Percentiles rank a stretch among this genome's conserved stretches.
These are phyloP conservation scores for Probaryconus sp. DNA, from an alignment of 1,140 invertebrate genomes.

Conservation along the genomic window DNA sequence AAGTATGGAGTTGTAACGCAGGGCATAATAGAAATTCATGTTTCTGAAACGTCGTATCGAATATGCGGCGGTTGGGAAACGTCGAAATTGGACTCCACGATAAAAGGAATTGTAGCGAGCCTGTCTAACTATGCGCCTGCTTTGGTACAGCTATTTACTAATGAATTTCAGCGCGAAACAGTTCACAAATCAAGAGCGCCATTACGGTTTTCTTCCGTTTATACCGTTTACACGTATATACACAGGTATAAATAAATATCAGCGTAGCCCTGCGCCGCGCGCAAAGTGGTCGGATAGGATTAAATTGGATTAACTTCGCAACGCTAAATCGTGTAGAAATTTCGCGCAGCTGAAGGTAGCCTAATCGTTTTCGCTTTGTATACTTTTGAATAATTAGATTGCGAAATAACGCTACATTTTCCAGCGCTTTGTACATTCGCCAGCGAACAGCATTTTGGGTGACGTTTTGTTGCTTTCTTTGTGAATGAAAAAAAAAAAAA, in stretches of 20 bases:
- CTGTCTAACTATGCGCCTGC: constrained; percentile 1
- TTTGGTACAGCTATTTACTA: constrained; percentile 49
- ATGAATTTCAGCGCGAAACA: constrained; percentile 49
- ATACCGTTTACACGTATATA: constrained; percentile 27
- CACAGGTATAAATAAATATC: constrained; percentile 55
- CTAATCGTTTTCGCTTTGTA: constrained; percentile 52
- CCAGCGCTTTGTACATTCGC: constrained; percentile 36
- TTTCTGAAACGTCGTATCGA: constrained; percentile 11
- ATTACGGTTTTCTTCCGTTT: constrained; percentile 58
- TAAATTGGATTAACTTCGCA: constrained; percentile 60
- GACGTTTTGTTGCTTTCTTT: constrained; percentile 27
- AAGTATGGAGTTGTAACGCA: no score
- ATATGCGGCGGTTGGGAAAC: background rate
- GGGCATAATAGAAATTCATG: constrained; percentile 14
- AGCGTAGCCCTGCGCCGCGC: constrained; percentile 31
- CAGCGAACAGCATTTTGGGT: background rate
- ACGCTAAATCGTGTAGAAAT: constrained; percentile 60
- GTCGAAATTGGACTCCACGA: constrained; percentile 10
- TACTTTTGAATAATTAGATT: constrained; percentile 59
- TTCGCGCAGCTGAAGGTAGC: constrained; percentile 49
- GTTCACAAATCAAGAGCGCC: constrained; percentile 53
- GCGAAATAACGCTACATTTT: constrained; percentile 37
- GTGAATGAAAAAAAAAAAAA: constrained; percentile 44
- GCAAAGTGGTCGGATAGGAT: constrained; percentile 57
- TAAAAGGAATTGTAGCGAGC: constrained; percentile 23